Conservation (phyloP, 2,888 invertebrate species). For the Leucophenga montana region DNA sequence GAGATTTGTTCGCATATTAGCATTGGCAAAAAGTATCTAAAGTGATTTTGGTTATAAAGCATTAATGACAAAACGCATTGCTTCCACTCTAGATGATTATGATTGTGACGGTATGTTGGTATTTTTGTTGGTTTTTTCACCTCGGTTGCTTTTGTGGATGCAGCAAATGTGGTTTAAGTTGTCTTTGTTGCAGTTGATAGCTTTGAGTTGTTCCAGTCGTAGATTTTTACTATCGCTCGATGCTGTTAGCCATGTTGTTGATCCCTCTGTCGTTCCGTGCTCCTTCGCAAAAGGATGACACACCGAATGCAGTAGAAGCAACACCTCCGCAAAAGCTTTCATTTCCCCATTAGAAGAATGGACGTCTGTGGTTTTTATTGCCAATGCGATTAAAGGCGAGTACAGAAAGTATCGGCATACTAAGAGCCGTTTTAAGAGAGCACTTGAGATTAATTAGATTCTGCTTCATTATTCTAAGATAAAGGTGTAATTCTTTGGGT, state of each 20-base stretch:
- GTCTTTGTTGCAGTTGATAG: constrained; percentile 24
- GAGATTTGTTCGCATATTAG: no score
- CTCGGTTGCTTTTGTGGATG: constrained; percentile 35
- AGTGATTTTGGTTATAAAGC: constrained; percentile 55
- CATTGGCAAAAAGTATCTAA: background rate
- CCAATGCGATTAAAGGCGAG: constrained; percentile 9
- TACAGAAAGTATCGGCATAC: background rate
- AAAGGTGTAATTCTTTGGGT: background rate
- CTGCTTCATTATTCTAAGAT: background rate
- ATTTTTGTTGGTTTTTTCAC: background rate
- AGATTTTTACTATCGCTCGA: constrained; percentile 24
- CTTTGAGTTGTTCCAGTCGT: constrained; percentile 21
- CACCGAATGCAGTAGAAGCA: constrained; percentile 53
- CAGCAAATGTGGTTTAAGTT: constrained; percentile 57
- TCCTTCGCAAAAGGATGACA: constrained; percentile 44
- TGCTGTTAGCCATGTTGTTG: constrained; percentile 28
- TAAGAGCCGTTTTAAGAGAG: background rate
- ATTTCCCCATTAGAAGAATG: background rate
- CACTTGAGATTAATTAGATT: constrained; percentile 15
- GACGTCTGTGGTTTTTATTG: background rate
- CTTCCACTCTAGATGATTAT: constrained; percentile 67
- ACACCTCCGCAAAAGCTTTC: constrained; percentile 38
- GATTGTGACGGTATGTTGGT: constrained; percentile 69
- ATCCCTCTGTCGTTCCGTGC: constrained; percentile 16
- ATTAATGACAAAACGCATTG: constrained; percentile 63